phyloP scores from a whole-genome alignment of 92 coral and sea anemone genomes.

The Actinernus sp. region DNA sequence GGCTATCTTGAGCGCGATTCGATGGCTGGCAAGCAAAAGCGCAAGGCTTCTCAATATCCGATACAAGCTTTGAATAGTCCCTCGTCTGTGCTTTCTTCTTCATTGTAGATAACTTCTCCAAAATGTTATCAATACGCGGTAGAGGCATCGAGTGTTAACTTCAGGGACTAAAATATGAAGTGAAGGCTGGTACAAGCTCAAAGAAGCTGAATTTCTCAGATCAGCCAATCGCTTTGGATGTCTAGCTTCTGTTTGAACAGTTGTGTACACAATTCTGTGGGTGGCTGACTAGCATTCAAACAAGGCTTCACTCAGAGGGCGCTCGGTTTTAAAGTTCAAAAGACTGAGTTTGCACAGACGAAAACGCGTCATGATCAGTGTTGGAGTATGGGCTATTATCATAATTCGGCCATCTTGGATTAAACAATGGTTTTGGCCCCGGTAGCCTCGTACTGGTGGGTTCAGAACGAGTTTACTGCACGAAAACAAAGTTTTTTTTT shows the following conservation, averaged over 20 bases:
- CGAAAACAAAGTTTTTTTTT: too few species aligned
- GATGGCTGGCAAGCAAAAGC: slow-evolving; percentile 31
- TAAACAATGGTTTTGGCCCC: too few species aligned
- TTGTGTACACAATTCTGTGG: slow-evolving; percentile 53
- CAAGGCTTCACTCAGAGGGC: too few species aligned
- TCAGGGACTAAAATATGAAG: background rate
- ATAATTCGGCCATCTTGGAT: too few species aligned
- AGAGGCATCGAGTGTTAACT: background rate
- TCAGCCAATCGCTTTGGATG: slow-evolving; percentile 12
- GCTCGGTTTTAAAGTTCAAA: too few species aligned
- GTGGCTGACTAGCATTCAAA: too few species aligned
- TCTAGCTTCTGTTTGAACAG: slow-evolving; percentile 40
- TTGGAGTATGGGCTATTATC: too few species aligned
- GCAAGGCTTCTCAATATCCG: slow-evolving; percentile 26
- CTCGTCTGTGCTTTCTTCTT: slow-evolving; percentile 10
- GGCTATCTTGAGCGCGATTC: slow-evolving; percentile 45
- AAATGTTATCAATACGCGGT: background rate
- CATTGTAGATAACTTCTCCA: slow-evolving; percentile 7
- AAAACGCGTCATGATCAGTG: too few species aligned
- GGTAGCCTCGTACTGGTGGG: too few species aligned
- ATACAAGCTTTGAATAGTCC: slow-evolving; percentile 16
- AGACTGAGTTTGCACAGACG: too few species aligned
- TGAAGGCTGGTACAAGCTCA: slow-evolving; percentile 23
- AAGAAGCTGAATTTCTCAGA: background rate
- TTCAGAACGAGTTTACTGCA: too few species aligned